Percentiles rank a stretch among this genome's conserved stretches.
Conservation (phyloP, 2,113 vertebrate genomes). For the Aphelocoma coerulescens region DNA sequence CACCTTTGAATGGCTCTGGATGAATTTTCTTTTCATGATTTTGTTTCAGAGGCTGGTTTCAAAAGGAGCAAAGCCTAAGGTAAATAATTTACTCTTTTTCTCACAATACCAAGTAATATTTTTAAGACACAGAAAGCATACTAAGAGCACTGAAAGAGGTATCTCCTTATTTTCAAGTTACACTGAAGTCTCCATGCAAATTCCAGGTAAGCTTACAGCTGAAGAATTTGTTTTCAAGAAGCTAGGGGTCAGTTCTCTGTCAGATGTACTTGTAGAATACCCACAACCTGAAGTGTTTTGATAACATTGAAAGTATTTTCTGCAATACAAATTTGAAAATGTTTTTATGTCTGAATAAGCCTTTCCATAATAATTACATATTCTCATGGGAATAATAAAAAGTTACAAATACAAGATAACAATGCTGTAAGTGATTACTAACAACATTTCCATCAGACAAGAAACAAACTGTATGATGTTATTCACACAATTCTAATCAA, state of each 20-base stretch:
- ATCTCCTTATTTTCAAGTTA: background rate
- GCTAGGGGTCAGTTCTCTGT: background rate
- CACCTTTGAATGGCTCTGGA: background rate
- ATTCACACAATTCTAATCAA: slow-evolving; percentile 15
- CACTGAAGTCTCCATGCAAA: background rate
- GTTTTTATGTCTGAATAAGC: background rate
- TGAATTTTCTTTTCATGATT: background rate
- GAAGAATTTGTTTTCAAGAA: background rate
- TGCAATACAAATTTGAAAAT: background rate
- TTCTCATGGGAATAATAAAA: slow-evolving; percentile 13
- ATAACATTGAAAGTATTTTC: background rate
- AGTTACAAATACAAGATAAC: background rate
- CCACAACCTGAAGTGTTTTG: background rate
- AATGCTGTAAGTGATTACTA: slow-evolving; percentile 18
- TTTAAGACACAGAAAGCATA: background rate
- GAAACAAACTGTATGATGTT: background rate
- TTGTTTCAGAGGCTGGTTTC: background rate
- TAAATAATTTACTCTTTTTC: background rate
- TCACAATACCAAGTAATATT: background rate
- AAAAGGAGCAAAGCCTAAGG: background rate
- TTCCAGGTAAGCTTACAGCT: background rate
- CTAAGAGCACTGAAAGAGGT: background rate
- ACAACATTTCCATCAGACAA: background rate
- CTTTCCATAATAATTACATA: background rate
- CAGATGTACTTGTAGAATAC: background rate